Evolutionary conservation across 1,140 invertebrate genomes (phyloP).

Genomic region (Portunus trituberculatus): DNA sequence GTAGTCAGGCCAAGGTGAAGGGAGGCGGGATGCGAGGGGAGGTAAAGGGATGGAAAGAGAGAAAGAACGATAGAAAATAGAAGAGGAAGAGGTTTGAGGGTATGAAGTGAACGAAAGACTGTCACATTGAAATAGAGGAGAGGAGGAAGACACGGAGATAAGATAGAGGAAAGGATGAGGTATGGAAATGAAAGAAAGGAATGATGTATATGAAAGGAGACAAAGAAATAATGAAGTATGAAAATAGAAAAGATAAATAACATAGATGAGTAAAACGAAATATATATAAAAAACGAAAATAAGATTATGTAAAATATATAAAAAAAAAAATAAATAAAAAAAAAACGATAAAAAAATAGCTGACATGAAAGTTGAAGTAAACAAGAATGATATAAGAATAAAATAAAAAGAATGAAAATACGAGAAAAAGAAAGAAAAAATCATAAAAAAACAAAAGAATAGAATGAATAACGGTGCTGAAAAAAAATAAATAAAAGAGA

Average conservation of each 20-base stretch:
- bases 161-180: background rate
- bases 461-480: background rate
- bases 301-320: no score
- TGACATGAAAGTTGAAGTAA: no score
- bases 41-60: background rate
- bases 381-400: background rate
- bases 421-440: background rate
- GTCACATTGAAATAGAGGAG: background rate
- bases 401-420: background rate
- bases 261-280: no score
- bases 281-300: no score
- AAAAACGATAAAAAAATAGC: no score
- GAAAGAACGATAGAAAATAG: conserved; percentile 21
- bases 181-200: background rate
- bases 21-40: background rate
- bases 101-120: background rate
- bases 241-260: no score
- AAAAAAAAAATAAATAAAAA: no score
- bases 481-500: no score
- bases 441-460: background rate
- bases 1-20: background rate
- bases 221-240: no score
- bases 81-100: background rate
- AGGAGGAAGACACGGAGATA: background rate
- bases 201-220: no score